Conservation (phyloP, 2,113 vertebrate species). For the Cyprinodon brontotheroides region DNA sequence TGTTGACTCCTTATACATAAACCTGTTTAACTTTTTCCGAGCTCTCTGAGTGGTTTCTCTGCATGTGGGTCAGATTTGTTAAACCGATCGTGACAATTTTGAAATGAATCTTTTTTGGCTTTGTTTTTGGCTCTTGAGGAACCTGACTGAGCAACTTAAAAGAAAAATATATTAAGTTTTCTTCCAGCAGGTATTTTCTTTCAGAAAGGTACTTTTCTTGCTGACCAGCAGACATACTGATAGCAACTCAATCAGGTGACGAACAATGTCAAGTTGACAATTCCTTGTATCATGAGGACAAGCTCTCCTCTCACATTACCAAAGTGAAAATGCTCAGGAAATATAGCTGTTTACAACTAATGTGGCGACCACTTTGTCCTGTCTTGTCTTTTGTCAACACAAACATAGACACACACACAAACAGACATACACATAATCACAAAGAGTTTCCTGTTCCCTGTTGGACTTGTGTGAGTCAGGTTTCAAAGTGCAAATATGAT, state of each 20-base stretch:
- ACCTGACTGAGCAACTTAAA: background rate
- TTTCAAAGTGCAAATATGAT: conserved; percentile 35
- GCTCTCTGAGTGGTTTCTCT: too few species aligned
- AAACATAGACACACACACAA: background rate
- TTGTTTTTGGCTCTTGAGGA: background rate
- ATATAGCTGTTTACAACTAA: conserved; percentile 39
- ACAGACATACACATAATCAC: conserved; percentile 21
- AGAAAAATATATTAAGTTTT: background rate
- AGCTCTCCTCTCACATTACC: conserved; percentile 25
- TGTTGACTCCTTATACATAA: too few species aligned
- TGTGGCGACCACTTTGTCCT: conserved; percentile 15
- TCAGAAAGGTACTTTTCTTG: background rate
- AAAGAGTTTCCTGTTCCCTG: conserved; percentile 2
- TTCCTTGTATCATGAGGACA: conserved; percentile 15
- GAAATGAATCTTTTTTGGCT: background rate
- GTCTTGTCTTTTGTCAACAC: background rate
- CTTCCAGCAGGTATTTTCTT: background rate
- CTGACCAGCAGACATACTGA: conserved; percentile 46
- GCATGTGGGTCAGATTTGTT: too few species aligned
- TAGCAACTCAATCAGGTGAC: conserved; percentile 38
- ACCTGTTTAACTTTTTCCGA: too few species aligned
- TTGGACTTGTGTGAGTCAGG: conserved; percentile 29
- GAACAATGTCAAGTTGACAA: conserved; percentile 20
- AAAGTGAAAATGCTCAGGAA: conserved; percentile 33
- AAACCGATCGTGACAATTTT: too few species aligned